Base-by-base conservation (phyloP, 53 echinoderm and acorn worm genomes). In the Henricia sp. region DNA sequence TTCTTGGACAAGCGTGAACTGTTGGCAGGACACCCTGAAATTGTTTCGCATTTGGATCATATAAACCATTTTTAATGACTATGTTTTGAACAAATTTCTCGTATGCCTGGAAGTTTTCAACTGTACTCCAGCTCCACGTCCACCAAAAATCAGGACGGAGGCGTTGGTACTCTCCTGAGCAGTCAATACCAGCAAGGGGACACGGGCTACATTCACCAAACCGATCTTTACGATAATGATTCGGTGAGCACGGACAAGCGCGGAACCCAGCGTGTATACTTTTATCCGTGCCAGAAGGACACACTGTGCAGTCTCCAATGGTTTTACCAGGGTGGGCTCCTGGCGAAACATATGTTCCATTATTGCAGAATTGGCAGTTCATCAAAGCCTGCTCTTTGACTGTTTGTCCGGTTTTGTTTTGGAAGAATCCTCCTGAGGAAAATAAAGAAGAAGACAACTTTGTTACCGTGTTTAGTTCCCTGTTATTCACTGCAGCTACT, bases 231-330 rank as follows among this genome's bases (percentile, higher is more conserved):
- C 90, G 69, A 19, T 70, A 71, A 38, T 90, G 82, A 37, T 82
- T 72, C 20, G 67, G 37, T 37, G 83, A 38, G 55, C 91, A 87
- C 28, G 42, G 50, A 67, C 91, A 91, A 5, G 91, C 91, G 1
- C 87, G 82, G 59, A 83, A 91, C 16, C 91, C 91, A 26, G 91
- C 91, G 13, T 83, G 59, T 19, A 53, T 23, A 21, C 41, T 69
- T 17, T 87, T 91, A 25, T 87, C 38, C 4, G 91, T 91, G 19
- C 91, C 87, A 2, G 82, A 65, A 13, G 87, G 91, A 59, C 91
- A 91, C 3, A 83, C 82, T 29, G 6, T 42, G 72, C 91, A 91
- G 34, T 91, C 91, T 27, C 72, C 43, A 30, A 28, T 16, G 13
- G 23, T 25, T 1, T 21, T 78, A 6, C 91, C 91, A 0, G 88